phyloP scores from a whole-genome alignment of 53 echinoderm and acorn worm genomes.

The Echinarachnius parma region DNA sequence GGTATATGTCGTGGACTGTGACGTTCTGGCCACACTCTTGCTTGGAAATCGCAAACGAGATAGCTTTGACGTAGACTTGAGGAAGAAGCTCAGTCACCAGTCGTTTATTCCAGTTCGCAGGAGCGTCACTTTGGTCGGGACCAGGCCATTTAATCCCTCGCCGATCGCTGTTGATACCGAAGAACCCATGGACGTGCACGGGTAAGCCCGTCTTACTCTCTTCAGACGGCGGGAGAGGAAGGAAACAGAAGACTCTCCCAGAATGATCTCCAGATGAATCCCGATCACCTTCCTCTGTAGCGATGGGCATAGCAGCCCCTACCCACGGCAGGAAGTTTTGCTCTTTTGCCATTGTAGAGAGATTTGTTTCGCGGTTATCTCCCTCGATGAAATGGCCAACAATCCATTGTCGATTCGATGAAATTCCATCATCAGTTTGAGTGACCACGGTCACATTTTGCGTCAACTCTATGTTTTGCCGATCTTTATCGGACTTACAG shows the following conservation, averaged over 20 bases:
- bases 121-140: constrained; percentile 51
- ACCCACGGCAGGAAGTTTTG: constrained; percentile 70
- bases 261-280: background rate
- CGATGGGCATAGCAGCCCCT: constrained; percentile 53
- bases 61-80: background rate
- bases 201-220: constrained; percentile 46
- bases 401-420: constrained; percentile 26
- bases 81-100: constrained; percentile 42
- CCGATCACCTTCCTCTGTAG: background rate
- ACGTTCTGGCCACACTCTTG: too few species aligned
- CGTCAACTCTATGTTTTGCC: background rate
- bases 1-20: constrained; percentile 32
- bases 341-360: constrained; percentile 32
- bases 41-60: background rate
- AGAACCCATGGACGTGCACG: constrained; percentile 55
- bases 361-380: background rate
- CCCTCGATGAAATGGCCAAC: constrained; percentile 19
- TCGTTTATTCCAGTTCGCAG: constrained; percentile 43
- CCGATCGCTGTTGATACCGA: constrained; percentile 48
- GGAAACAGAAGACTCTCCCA: constrained; percentile 55
- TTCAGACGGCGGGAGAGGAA: constrained; percentile 48
- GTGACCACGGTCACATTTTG: background rate
- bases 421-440: background rate
- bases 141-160: constrained; percentile 56
- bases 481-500: background rate